Evolutionary conservation across 2,888 invertebrate genomes (phyloP), one percentile per base, ranked within the genome.

Genomic region (Girardia tigrina): DNA sequence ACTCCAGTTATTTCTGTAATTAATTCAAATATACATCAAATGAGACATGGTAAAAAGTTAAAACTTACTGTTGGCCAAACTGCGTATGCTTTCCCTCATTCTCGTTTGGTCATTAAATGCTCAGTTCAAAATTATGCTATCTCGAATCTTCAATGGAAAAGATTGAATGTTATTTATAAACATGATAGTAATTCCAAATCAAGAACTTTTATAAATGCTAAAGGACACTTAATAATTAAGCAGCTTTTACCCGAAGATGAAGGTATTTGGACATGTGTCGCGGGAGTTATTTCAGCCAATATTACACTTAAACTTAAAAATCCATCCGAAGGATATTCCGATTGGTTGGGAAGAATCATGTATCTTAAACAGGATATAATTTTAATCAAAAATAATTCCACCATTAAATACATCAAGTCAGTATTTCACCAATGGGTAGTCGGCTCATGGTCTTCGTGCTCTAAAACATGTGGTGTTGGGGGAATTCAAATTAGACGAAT

Each of bases 341-440:
- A 75, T 28, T 75, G 75, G 75, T 27, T 71, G 12, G 20, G 28
- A 16, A 70, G 75, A 23, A 73, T 28, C 12, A 71, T 29, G 8
- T 28, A 26, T 20, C 26, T 28, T 26, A 75, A 75, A 8, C 71
- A 75, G 16, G 72, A 75, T 2, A 75, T 75, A 70, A 29, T 73
- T 36, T 16, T 12, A 36, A 12, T 8, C 6, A 75, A 75, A 27
- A 70, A 75, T n/a, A 70, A 72, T 28, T 28, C 75, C 6, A 73
- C 72, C 27, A 75, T 28, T 26, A 70, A 16, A 14, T 29, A 73
- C n/a, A 23, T 28, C 6, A 74, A 75, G 8, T 71, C 28, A 16
- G 75, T 28, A 20, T n/a, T 75, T 27, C 29, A 73, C 23, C 75
- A 75, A 29, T 75, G 75, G 75, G 75, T 75, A 4, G 29, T 28